Evolutionary conservation across 2,797 vertebrate genomes (phyloP), one percentile per base, ranked within the genome.

Genomic region (Esox lucius): DNA sequence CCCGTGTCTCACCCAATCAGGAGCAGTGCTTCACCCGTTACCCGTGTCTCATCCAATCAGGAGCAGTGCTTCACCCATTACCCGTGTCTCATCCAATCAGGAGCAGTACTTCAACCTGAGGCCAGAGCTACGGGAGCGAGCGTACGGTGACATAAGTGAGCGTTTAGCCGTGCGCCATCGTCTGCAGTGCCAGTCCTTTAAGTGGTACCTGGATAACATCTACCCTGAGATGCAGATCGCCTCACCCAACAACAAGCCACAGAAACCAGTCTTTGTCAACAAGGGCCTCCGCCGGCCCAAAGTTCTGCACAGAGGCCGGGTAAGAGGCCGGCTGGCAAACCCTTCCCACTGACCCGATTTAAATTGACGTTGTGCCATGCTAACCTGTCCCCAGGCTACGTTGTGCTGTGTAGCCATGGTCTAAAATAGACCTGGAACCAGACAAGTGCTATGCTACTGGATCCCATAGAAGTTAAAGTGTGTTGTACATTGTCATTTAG

Each of bases 171-270:
- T 99, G 85, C 93, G 98, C 72, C 91, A 89, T 83, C 93, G 83
- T 65, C 78, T 99, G 81, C 93, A 94, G 74, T 99, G 98, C 78
- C 95, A 81, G 31, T 94, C 96, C 0, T 99, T 99, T 76, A 94
- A 92, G 62, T 99, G 98, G 97, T 99, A 97, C 83, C 91, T 99
- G 84, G 96, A 98, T 86, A 95, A 93, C 3, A 83, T 99, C 31
- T 99, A 98, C 84, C 98, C 98, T 0, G 97, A 99, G 91, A 99
- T 99, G 96, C 96, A 97, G 88, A 79, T 95, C 2, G 87, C 89
- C 2, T 92, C 95, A 61, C 89, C 93, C 12, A 93, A 95, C 49
- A 95, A 93, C 89, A 97, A 95, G 86, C 91, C 91, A 19, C 95
- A 94, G 66, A 95, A 93, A 28, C 94, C 96, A 0, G 73, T 95